phyloP scores from a whole-genome alignment of 2,888 invertebrate species.

The Cryptus viduatorius region DNA sequence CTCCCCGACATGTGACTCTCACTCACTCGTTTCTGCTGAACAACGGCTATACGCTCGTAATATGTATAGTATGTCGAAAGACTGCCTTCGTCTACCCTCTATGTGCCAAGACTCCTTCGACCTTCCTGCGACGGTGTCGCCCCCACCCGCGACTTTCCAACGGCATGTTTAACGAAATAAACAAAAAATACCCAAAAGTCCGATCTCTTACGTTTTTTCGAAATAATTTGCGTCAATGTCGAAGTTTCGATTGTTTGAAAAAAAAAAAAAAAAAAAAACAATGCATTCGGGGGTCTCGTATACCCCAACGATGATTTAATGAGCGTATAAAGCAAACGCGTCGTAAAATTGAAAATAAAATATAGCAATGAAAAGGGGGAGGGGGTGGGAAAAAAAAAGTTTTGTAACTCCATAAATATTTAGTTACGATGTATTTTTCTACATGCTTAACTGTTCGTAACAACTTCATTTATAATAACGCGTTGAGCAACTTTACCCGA shows the following conservation, averaged over 20 bases:
- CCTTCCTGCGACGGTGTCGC: slow-evolving; percentile 11
- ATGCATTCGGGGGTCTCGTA: neutral
- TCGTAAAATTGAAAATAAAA: slow-evolving; percentile 8
- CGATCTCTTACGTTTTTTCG: too few species aligned
- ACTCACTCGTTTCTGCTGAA: slow-evolving; percentile 34
- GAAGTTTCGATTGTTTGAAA: neutral
- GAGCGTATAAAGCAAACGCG: neutral
- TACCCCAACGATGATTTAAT: neutral
- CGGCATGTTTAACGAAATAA: neutral
- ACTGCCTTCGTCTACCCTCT: neutral
- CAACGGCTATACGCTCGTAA: slow-evolving; percentile 5
- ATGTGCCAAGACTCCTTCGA: neutral
- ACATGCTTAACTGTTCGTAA: neutral
- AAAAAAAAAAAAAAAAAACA: slow-evolving; percentile 2
- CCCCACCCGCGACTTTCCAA: slow-evolving; percentile 22
- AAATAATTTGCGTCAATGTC: neutral
- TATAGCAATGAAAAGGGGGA: neutral
- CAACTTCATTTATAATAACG: slow-evolving; percentile 45
- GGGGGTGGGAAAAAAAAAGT: too few species aligned
- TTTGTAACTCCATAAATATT: neutral
- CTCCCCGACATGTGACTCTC: slow-evolving; percentile 31
- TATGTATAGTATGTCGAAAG: neutral
- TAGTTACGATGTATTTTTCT: slow-evolving; percentile 12
- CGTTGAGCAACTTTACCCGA: neutral
- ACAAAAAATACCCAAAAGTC: neutral